These are phyloP conservation scores for Plectropomus leopardus DNA, from an alignment of 2,113 vertebrate species.

Conservation along the genomic window DNA sequence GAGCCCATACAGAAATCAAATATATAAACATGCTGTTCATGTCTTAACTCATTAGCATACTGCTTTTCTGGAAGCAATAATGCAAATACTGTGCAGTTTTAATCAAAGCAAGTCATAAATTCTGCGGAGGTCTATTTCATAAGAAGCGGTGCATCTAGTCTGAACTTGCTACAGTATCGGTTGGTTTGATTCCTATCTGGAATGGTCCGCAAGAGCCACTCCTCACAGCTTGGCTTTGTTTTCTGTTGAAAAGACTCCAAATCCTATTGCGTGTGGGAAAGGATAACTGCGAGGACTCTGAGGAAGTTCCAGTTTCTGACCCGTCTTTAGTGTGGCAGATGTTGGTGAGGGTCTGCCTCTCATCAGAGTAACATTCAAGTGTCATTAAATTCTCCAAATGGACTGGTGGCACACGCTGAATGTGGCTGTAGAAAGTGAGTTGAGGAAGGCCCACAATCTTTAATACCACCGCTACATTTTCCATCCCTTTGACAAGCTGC, in stretches of 20 bases:
- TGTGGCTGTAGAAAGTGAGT: neutral
- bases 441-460: neutral
- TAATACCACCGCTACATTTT: neutral
- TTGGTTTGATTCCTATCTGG: neutral
- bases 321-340: slow-evolving; percentile 11
- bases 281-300: neutral
- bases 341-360: neutral
- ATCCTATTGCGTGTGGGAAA: neutral
- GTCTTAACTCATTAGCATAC: neutral
- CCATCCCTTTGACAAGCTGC: neutral
- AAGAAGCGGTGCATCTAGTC: slow-evolving; percentile 4
- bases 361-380: neutral
- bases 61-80: neutral
- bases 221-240: slow-evolving; percentile 19
- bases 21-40: neutral
- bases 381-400: neutral
- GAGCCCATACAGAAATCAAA: neutral
- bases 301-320: slow-evolving; percentile 2
- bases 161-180: slow-evolving; percentile 13
- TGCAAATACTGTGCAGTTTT: neutral
- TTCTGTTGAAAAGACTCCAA: slow-evolving; percentile 27
- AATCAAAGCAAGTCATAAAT: neutral
- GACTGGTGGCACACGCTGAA: neutral
- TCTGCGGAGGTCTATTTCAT: neutral
- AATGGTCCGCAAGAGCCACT: slow-evolving; percentile 16